Percentiles rank a stretch among this genome's conserved stretches.
Conservation (phyloP, 2,888 invertebrate genomes). For the Lucinisca nassula region DNA sequence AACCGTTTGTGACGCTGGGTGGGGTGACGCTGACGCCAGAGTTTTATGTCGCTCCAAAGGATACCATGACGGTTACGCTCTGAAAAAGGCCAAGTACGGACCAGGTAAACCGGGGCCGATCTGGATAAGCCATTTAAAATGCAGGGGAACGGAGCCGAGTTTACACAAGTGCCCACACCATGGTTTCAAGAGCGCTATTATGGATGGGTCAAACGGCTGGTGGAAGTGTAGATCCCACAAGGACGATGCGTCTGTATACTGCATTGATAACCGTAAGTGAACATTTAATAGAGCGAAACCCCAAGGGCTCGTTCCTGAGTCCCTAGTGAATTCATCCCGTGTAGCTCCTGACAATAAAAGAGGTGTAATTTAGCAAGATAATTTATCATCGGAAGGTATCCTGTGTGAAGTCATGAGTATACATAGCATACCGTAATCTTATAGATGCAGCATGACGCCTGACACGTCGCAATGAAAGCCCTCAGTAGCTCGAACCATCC, state of each 20-base stretch:
- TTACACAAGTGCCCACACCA: conserved; percentile 80
- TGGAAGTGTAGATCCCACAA: conserved; percentile 77
- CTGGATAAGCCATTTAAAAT: conserved; percentile 84
- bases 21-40: conserved; percentile 91
- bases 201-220: conserved; percentile 63
- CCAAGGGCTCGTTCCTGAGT: too few species aligned
- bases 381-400: too few species aligned
- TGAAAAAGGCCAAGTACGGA: conserved; percentile 72
- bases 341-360: too few species aligned
- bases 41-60: conserved; percentile 88
- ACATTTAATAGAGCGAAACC: not conserved
- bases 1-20: conserved; percentile 93
- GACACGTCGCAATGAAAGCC: too few species aligned
- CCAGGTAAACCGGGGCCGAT: conserved; percentile 80
- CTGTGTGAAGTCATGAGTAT: too few species aligned
- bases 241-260: conserved; percentile 81
- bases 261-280: conserved; percentile 80
- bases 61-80: conserved; percentile 76
- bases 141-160: conserved; percentile 76
- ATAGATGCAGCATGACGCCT: too few species aligned
- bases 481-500: too few species aligned
- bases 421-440: too few species aligned
- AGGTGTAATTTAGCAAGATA: too few species aligned
- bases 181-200: conserved; percentile 76
- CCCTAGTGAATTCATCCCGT: too few species aligned